Evolutionary conservation across 2,888 invertebrate species (phyloP), one percentile per base, ranked within the genome.

Genomic region (Andrena praecox): DNA sequence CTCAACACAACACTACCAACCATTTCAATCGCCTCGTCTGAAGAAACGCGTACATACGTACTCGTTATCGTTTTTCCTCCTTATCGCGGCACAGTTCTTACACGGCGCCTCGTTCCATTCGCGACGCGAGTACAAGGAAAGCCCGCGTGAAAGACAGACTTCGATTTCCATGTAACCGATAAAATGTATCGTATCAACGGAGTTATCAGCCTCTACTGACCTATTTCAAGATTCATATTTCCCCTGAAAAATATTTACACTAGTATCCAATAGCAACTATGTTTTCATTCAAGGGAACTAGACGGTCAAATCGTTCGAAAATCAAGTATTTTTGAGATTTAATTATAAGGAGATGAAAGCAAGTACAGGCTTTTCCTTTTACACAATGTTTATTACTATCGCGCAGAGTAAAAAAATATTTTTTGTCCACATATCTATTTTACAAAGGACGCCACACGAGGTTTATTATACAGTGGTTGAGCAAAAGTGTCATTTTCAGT

Each of bases 51-150:
- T 24, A 54, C 59, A 75, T 71, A 68, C 29, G 20, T 29, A 54
- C 48, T 10, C 29, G 56, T 42, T 75, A 71, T 80, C 80, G 64
- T 80, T 67, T 42, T 42, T 20, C 35, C 29, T 60, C 69, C 80
- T 82, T 82, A 82, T 82, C 82, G 80, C 63, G 80, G 50, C 80
- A 80, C 72, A 72, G 72, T 82, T 80, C 76, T 82, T 80, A 80
- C 76, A 42, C 42, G 42, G 42, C 12, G 67, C 42, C 35, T 35
- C 62, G 74, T 67, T 35, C 68, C 67, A 68, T 82, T 70, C 80
- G 27, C 52, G 33, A 69, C 71, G 16, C 52, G 20, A 54, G 60
- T 54, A 71, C 52, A 33, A 63, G 54, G 75, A 68, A 80, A 76
- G 76, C 52, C 48, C 76, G 31, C 42, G 69, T 68, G 76, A 68